These are phyloP conservation scores for Sthenelais limicola DNA, from an alignment of 2,888 invertebrate genomes.

Conservation along the genomic window DNA sequence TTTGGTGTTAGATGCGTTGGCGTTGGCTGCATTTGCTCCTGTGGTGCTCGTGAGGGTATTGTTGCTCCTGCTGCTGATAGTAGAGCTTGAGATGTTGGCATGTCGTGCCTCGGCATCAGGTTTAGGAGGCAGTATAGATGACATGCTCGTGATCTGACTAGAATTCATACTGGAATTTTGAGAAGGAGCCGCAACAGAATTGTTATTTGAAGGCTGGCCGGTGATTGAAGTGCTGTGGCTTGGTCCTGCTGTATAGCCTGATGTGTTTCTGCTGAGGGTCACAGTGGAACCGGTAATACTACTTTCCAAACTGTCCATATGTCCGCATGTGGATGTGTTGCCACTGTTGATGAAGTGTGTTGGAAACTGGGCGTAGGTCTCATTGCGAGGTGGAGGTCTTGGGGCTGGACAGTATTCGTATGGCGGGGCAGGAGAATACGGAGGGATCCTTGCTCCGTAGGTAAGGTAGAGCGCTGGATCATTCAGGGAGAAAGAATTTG, in stretches of 20 bases:
- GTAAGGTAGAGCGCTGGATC: conserved; percentile 19
- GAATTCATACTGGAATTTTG: not conserved
- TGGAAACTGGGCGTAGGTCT: too few relatives aligned
- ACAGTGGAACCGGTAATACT: conserved; percentile 9
- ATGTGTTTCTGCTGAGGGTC: conserved; percentile 35
- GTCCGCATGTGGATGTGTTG: conserved; percentile 39
- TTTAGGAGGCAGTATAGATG: conserved; percentile 10
- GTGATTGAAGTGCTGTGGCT: conserved; percentile 34
- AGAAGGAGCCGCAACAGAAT: not conserved
- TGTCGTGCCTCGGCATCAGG: too few relatives aligned
- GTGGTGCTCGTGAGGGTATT: too few relatives aligned
- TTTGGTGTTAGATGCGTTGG: too few relatives aligned
- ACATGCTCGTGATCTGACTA: conserved; percentile 23
- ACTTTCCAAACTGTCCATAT: conserved; percentile 41
- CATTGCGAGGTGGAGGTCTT: not conserved
- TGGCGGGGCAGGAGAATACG: conserved; percentile 1
- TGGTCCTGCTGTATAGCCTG: conserved; percentile 40
- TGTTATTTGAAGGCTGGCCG: not conserved
- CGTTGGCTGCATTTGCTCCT: too few relatives aligned
- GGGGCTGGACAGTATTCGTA: not conserved
- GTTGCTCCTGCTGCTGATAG: too few relatives aligned
- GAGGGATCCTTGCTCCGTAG: conserved; percentile 16
- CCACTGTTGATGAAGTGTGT: not conserved
- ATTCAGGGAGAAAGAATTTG: too few relatives aligned
- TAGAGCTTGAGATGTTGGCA: too few relatives aligned